Conservation (phyloP, 1,140 invertebrate species). For the Microplitis demolitor region DNA sequence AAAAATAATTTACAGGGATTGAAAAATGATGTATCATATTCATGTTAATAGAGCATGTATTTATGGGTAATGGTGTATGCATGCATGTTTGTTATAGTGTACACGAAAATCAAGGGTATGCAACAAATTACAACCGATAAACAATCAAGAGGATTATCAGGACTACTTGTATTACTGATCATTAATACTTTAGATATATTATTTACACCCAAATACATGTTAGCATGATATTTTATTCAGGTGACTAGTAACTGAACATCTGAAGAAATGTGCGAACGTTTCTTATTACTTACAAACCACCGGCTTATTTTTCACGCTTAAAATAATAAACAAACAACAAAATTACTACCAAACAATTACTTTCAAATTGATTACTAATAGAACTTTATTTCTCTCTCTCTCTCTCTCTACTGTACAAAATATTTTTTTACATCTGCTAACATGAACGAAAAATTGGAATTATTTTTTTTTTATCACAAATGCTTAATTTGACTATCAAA, state of each 20-base stretch:
- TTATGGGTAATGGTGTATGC: conserved; percentile 46
- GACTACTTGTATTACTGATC: conserved; percentile 58
- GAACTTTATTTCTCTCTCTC: too few species aligned
- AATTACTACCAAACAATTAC: too few species aligned
- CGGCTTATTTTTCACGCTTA: too few species aligned
- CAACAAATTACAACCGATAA: conserved; percentile 45
- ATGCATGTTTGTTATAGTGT: conserved; percentile 60
- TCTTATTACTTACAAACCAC: too few species aligned
- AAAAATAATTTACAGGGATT: too few species aligned
- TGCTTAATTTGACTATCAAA: neutral
- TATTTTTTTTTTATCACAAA: conserved; percentile 3
- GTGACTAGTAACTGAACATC: conserved; percentile 29
- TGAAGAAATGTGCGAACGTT: conserved; percentile 6
- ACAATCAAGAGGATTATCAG: conserved; percentile 44
- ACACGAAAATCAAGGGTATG: conserved; percentile 44
- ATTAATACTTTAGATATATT: conserved; percentile 34
- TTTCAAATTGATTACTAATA: too few species aligned
- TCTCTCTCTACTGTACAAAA: too few species aligned
- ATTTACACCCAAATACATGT: conserved; percentile 19
- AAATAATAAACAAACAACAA: conserved; percentile 1
- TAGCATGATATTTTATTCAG: conserved; percentile 30
- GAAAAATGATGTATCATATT: too few species aligned
- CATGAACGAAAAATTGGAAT: too few species aligned
- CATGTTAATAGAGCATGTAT: too few species aligned
- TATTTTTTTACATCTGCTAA: too few species aligned